Percentiles rank a stretch among this genome's conserved stretches.
Evolutionary conservation across 1,140 invertebrate genomes (phyloP).

Genomic region (Euwallacea similis): DNA sequence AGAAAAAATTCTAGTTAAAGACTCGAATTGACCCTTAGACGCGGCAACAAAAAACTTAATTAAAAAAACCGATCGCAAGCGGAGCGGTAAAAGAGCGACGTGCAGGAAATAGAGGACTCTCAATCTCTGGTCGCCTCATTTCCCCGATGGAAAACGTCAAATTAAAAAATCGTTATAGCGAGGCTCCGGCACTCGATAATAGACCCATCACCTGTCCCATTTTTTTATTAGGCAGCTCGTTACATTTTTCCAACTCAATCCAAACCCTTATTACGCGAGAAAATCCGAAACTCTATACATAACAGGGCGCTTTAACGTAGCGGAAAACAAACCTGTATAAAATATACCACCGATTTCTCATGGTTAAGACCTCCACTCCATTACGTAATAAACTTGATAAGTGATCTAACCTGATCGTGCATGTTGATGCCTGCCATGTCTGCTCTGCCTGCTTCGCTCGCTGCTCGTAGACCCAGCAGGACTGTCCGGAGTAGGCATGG

Average conservation of each 20-base stretch:
- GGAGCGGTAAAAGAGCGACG: conserved; percentile 9
- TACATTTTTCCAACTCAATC: conserved; percentile 1
- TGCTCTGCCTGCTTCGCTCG: conserved; percentile 46
- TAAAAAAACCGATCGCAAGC: conserved; percentile 8
- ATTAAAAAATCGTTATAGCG: conserved; percentile 3
- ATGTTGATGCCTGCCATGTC: conserved; percentile 37
- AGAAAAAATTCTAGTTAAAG: background rate
- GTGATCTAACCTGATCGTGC: conserved; percentile 34
- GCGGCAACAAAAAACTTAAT: conserved; percentile 1
- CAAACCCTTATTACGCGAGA: no score
- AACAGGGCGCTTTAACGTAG: no score
- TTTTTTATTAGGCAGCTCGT: background rate
- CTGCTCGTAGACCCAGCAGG: conserved; percentile 51
- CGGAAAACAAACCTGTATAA: background rate
- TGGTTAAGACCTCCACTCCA: background rate
- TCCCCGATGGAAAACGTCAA: background rate
- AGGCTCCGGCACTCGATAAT: background rate
- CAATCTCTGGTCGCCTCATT: conserved; percentile 1
- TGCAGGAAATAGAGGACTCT: conserved; percentile 7
- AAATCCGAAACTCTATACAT: no score
- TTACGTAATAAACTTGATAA: background rate
- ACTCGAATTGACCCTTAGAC: background rate
- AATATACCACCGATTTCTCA: background rate
- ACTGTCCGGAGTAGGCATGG: conserved; percentile 44
- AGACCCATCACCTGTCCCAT: background rate